Evolutionary conservation across 2,888 invertebrate species (phyloP).

Genomic region (Tenthredo notha): DNA sequence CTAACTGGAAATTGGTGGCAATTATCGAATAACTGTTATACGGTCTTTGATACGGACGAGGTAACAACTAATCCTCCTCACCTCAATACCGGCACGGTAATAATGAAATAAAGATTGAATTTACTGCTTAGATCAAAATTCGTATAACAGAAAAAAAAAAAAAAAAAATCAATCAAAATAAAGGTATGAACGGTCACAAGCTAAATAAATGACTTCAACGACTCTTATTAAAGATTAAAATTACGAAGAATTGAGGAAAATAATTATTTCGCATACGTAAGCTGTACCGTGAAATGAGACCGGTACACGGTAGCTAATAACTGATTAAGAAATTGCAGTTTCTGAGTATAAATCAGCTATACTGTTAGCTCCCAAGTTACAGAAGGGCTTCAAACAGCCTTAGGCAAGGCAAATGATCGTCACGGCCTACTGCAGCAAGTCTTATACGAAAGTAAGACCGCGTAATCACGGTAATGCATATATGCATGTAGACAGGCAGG

Average conservation of each 20-base stretch:
- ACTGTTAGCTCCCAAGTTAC: constrained; percentile 2
- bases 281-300: constrained; percentile 1
- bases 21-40: constrained; percentile 45
- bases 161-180: background rate
- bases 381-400: constrained; percentile 3
- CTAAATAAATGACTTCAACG: constrained; percentile 1
- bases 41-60: constrained; percentile 16
- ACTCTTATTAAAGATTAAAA: background rate
- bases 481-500: constrained; percentile 11
- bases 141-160: background rate
- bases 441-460: constrained; percentile 32
- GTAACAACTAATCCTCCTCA: constrained; percentile 5
- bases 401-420: constrained; percentile 35
- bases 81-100: background rate
- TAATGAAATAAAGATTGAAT: constrained; percentile 18
- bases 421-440: constrained; percentile 27
- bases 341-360: constrained; percentile 33
- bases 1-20: constrained; percentile 21
- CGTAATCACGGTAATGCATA: constrained; percentile 35
- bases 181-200: background rate
- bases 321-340: background rate
- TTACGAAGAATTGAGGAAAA: background rate
- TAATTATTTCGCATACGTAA: background rate
- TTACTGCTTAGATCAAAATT: background rate
- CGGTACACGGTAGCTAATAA: constrained; percentile 16